Evolutionary conservation across 2,113 vertebrate genomes (phyloP).

Genomic region (Elephantulus edwardii): DNA sequence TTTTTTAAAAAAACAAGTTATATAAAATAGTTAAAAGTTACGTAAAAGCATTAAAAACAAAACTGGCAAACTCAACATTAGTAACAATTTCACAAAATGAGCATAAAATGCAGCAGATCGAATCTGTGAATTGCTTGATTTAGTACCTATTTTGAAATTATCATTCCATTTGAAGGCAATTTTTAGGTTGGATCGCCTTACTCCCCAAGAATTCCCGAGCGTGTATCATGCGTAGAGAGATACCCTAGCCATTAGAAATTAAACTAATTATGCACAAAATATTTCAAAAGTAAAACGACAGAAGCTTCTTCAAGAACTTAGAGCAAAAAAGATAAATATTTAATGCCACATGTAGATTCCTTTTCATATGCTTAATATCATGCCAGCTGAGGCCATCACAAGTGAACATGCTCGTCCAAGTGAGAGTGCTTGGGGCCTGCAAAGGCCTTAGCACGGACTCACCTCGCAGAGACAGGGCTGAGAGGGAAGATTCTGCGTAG

Average conservation of each 20-base stretch:
- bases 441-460: constrained; percentile 56
- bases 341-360: constrained; percentile 35
- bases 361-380: constrained; percentile 65
- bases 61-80: constrained; percentile 30
- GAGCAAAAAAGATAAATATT: constrained; percentile 67
- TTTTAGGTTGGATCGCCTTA: constrained; percentile 23
- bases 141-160: constrained; percentile 29
- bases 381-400: constrained; percentile 31
- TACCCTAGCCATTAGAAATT: constrained; percentile 52
- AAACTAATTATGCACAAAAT: constrained; percentile 57
- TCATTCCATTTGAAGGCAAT: constrained; percentile 33
- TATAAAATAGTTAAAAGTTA: constrained; percentile 34
- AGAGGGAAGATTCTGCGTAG: constrained; percentile 10
- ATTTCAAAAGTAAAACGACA: constrained; percentile 54
- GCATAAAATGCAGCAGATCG: constrained; percentile 23
- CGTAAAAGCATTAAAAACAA: no score
- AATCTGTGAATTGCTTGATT: constrained; percentile 42
- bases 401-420: no score
- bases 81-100: constrained; percentile 14
- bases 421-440: constrained; percentile 39
- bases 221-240: constrained; percentile 46
- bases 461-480: constrained; percentile 23
- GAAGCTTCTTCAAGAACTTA: constrained; percentile 65
- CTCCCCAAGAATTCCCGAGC: constrained; percentile 30
- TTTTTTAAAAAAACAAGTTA: background rate